phyloP scores from a whole-genome alignment of 2,113 vertebrate genomes.

The Taurulus bubalis region DNA sequence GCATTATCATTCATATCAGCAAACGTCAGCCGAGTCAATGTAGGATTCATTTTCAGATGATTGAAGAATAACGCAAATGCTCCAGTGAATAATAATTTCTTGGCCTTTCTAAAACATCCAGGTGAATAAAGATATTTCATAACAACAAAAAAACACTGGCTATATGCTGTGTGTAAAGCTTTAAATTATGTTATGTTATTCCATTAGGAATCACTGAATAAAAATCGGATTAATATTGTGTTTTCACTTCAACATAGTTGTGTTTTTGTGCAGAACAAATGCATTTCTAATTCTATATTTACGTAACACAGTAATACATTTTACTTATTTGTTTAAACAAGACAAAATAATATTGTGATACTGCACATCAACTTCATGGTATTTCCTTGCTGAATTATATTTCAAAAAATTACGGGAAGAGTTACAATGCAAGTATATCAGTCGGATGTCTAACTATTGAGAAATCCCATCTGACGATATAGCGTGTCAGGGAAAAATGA shows the following conservation, averaged over 20 bases:
- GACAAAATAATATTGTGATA: neutral
- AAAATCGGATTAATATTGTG: neutral
- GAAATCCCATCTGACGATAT: slow-evolving; percentile 56
- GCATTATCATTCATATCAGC: neutral
- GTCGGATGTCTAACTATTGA: slow-evolving; percentile 39
- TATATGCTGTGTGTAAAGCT: neutral
- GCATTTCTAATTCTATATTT: neutral
- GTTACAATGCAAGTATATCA: slow-evolving; percentile 35
- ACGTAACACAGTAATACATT: neutral
- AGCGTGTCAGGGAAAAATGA: slow-evolving; percentile 73
- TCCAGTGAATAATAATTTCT: neutral
- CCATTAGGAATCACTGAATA: neutral
- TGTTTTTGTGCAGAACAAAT: slow-evolving; percentile 6
- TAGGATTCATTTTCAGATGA: neutral
- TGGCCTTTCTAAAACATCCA: slow-evolving; percentile 3
- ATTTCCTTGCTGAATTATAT: slow-evolving; percentile 37
- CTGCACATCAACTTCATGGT: neutral
- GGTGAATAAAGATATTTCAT: neutral
- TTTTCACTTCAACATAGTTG: neutral
- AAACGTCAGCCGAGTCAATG: neutral
- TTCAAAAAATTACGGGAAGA: slow-evolving; percentile 34
- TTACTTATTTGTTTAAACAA: neutral
- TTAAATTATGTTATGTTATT: neutral
- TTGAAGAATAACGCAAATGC: neutral
- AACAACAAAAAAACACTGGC: neutral